Base-by-base conservation (phyloP, 2,888 invertebrate species). In the Encarsia formosa region DNA sequence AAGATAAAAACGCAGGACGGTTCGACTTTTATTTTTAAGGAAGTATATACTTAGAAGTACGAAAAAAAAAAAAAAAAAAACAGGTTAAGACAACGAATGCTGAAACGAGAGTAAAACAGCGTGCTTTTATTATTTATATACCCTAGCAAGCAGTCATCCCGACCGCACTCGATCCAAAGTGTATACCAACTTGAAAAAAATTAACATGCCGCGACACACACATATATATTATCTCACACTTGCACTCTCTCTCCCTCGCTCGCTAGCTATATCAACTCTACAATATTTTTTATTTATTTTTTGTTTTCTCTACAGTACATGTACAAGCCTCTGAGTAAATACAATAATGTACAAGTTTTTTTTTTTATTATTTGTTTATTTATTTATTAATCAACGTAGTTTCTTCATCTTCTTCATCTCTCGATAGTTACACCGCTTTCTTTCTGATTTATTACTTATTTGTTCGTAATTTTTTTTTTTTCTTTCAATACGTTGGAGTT, bases 321-420 rank as follows among this genome's bases (percentile, higher is more conserved):
- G 55, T 63, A 64, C 62, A 64, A 64, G 62, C 62, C 59, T 61
- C 60, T 57, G 61, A 64, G 66, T 70, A 67, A 69, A 68, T 69
- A 70, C 66, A 69, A 62, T 67, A 70, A 68, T 70, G 65, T 70
- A 69, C 69, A 69, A 64, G 63, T 63, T 64, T 64, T 54, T 57
- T 53, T 34, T 42, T 43, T 42, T 23, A 20, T 31, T 23, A 11
- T 49, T 26, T 26, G 6, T 11, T 11, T 26, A 6, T 20, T 39
- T 20, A 32, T 46, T 18, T 19, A 23, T 2, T 29, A 16, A 3
- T 44, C 35, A 22, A 31, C 34, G 24, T 47, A 48, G 43, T 26
- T 24, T 24, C 37, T 26, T 19, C 39, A 32, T 23, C n/a, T 15
- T 15, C 26, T 42, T 15, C 15, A 19, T 41, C 23, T 9, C 5